Base-by-base conservation (phyloP, 2,888 invertebrate species). In the Polydrusus pterygomalis region DNA sequence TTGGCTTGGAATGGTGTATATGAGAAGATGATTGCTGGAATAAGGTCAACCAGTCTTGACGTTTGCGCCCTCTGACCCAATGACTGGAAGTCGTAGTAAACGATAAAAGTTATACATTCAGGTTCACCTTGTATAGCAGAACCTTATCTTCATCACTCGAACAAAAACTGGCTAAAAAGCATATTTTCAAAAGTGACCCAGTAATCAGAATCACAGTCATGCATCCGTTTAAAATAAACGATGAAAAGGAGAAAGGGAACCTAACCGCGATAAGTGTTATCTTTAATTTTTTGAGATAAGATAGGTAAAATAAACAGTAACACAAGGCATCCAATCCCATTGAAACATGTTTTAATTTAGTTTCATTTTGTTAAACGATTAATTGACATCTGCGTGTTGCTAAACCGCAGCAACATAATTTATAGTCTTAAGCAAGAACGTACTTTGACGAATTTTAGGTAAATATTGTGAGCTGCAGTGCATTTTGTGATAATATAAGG, bases 201-300 rank as follows among this genome's bases (percentile, higher is more conserved):
- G 18, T 70, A 70, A 70, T 70, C 70, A 70, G 62, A 60, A 62
- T 38, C 38, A 45, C 60, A 70, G 13, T 17, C 63, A 70, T 63
- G 54, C 71, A 71, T 64, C 70, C 70, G 70, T 25, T 63, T 8
- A 49, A 18, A 49, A 43, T 69, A 63, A 47, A n/a, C 43, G 43
- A 43, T 43, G 9, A 43, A 43, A 43, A n/a, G n/a, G n/a, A 45
- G 40, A 38, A 40, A 60, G 63, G 51, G 70, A 30, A 47, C 17
- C 15, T 38, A 62, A 34, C 70, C 40, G 20, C 51, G 49, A 71
- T 47, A 45, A 65, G 69, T 17, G 34, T 74, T 74, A 74, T 74
- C 74, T 51, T n/a, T 43, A 8, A 60, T 75, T 75, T 75, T 75
- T 75, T 54, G 51, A 75, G 75, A 75, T 75, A 75, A 75, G 70